Conservation (phyloP, 2,113 vertebrate genomes). For the Syrrhaptes paradoxus region DNA sequence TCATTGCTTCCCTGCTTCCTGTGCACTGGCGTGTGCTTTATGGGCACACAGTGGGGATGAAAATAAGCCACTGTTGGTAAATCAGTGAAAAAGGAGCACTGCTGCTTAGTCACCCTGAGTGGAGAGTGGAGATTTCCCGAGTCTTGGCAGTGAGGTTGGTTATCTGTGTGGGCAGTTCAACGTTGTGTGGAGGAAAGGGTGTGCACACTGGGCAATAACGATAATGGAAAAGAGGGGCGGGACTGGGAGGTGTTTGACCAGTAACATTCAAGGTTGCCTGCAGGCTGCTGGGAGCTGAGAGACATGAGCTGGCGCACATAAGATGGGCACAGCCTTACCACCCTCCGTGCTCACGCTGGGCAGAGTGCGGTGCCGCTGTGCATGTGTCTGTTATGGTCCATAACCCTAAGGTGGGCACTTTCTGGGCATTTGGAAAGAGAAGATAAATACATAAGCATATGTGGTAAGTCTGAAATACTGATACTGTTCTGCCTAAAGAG, state of each 20-base stretch:
- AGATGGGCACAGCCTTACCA: background rate
- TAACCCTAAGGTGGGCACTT: background rate
- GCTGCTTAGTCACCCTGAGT: background rate
- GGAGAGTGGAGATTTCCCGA: background rate
- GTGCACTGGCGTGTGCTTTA: background rate
- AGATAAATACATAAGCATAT: background rate
- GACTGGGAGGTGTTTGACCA: background rate
- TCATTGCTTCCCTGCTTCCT: background rate
- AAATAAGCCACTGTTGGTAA: background rate
- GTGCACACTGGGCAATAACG: background rate
- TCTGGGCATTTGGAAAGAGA: background rate
- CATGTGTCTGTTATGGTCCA: accelerated
- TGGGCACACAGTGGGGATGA: accelerated
- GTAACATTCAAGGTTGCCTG: background rate
- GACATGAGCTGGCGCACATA: accelerated
- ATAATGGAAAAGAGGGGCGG: background rate
- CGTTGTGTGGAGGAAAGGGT: background rate
- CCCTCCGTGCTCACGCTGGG: accelerated
- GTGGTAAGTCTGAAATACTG: background rate
- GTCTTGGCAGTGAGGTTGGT: background rate
- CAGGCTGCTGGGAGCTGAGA: background rate
- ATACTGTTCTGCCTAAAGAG: background rate
- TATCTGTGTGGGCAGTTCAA: background rate
- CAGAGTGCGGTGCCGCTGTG: background rate
- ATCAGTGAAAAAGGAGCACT: background rate